A percentile compares a stretch with the other conserved stretches of the same genome.
Conservation (phyloP, 2,113 vertebrate genomes). For the Notechis scutatus region DNA sequence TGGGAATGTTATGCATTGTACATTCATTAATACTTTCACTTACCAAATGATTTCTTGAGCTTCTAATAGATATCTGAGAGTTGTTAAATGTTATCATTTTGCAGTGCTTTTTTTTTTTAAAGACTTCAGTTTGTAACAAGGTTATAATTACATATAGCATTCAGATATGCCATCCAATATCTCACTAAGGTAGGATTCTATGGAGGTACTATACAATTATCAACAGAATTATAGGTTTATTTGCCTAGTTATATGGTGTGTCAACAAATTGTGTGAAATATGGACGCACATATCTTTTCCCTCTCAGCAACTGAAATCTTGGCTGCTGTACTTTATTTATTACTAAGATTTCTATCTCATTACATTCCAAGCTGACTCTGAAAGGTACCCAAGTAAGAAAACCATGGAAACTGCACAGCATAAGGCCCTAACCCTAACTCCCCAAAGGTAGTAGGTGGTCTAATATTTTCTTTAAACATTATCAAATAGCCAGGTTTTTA, state of each 20-base stretch:
- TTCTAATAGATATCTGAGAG: background rate
- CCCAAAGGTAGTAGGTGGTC: background rate
- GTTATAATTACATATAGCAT: constrained; percentile 1
- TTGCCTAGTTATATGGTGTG: constrained; percentile 3
- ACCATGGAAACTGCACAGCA: background rate
- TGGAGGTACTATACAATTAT: constrained; percentile 29
- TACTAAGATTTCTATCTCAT: background rate
- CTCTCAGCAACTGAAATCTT: constrained; percentile 4
- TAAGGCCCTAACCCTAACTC: background rate
- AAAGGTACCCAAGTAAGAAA: background rate
- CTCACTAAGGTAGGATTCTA: constrained; percentile 12
- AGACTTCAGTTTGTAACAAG: constrained; percentile 21
- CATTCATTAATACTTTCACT: background rate
- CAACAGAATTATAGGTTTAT: constrained; percentile 21
- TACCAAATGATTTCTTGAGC: background rate
- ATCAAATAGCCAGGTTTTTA: background rate
- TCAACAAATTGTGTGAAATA: constrained; percentile 8
- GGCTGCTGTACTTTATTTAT: background rate
- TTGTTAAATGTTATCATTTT: background rate
- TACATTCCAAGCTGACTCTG: background rate
- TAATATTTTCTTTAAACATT: background rate
- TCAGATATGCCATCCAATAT: accelerated
- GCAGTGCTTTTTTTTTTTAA: background rate
- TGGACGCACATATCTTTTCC: background rate
- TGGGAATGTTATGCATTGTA: background rate